Conservation (phyloP, 2,888 invertebrate genomes). For the Catocala fraxini region DNA sequence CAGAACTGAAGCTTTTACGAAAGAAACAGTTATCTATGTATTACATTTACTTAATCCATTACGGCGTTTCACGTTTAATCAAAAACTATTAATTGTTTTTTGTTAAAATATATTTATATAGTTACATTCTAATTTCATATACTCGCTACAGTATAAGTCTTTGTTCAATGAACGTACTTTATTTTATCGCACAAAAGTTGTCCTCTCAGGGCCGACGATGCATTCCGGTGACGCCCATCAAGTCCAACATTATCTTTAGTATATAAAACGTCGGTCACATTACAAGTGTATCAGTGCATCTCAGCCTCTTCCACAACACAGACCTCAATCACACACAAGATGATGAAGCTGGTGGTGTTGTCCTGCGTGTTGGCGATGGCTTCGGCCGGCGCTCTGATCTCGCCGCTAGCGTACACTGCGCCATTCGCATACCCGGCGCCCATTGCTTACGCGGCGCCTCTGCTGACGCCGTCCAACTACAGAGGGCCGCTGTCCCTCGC, state of each 20-base stretch:
- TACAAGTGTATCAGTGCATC: constrained; percentile 70
- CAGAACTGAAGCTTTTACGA: too few relatives aligned
- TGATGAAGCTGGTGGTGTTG: constrained; percentile 88
- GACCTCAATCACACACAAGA: constrained; percentile 72
- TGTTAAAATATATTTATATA: too few relatives aligned
- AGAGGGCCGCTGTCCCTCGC: constrained; percentile 75
- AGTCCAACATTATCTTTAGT: constrained; percentile 51
- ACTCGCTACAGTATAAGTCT: constrained; percentile 33
- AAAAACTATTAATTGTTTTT: too few relatives aligned
- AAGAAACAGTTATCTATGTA: too few relatives aligned
- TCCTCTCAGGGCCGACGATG: constrained; percentile 70
- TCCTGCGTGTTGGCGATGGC: constrained; percentile 88
- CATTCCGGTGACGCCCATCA: constrained; percentile 69
- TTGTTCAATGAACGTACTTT: constrained; percentile 39
- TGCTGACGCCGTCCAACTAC: constrained; percentile 12
- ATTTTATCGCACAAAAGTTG: constrained; percentile 69
- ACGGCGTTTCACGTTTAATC: too few relatives aligned
- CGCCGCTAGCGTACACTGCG: constrained; percentile 36
- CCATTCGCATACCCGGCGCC: constrained; percentile 50
- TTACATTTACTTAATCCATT: too few relatives aligned
- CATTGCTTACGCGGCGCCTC: constrained; percentile 16
- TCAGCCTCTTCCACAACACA: constrained; percentile 71
- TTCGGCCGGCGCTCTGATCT: constrained; percentile 67
- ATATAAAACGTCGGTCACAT: constrained; percentile 64
- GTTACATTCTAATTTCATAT: too few relatives aligned